Conservation (phyloP, 2,797 vertebrate genomes). For the Champsocephalus esox region DNA sequence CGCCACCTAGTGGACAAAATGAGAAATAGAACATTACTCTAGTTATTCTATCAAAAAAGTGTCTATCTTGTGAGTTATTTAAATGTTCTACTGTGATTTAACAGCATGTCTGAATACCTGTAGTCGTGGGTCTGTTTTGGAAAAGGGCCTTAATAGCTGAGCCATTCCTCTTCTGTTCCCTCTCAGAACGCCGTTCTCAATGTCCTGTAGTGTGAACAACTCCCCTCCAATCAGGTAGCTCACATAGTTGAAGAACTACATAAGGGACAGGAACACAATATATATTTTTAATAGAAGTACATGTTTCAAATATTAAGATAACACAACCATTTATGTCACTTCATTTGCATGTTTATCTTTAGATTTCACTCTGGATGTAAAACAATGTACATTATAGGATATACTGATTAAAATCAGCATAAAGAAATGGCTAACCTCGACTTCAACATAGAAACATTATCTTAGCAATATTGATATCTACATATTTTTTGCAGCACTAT, state of each 20-base stretch:
- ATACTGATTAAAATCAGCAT: no score
- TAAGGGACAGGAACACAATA: background rate
- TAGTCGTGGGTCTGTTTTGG: conserved; percentile 85
- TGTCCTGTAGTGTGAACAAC: conserved; percentile 88
- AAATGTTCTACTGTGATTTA: conserved; percentile 3
- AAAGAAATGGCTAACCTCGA: no score
- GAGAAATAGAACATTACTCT: background rate
- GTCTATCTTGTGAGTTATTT: background rate
- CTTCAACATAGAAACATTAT: no score
- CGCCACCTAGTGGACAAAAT: conserved; percentile 79
- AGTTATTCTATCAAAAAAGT: background rate
- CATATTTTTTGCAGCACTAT: no score
- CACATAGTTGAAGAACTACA: conserved; percentile 87
- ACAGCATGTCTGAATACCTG: conserved; percentile 64
- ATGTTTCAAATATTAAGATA: background rate
- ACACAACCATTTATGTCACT: background rate
- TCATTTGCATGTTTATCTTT: background rate
- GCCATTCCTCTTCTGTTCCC: conserved; percentile 87
- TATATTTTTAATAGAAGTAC: background rate
- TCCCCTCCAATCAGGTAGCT: conserved; percentile 89
- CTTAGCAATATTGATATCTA: no score
- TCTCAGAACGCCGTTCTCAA: conserved; percentile 87
- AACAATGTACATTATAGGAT: background rate
- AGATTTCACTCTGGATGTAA: background rate
- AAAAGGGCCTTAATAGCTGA: conserved; percentile 85